Conservation (phyloP, 2,113 vertebrate genomes). For the Melierax canorus region DNA sequence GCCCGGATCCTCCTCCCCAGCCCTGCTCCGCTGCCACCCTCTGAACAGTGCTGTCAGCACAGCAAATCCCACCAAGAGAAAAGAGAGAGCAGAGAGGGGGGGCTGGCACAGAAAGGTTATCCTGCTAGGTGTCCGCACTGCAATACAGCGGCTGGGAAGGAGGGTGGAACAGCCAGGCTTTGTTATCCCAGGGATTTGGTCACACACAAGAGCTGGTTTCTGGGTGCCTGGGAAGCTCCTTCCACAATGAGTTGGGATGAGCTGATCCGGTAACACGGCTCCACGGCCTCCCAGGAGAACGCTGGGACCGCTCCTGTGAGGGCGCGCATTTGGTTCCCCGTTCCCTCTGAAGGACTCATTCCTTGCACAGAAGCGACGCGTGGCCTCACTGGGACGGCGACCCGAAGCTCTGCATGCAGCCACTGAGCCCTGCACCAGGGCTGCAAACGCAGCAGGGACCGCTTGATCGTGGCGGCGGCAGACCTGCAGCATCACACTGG, state of each 20-base stretch:
- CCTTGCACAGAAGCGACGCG: rapidly evolving
- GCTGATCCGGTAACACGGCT: neutral
- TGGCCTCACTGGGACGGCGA: neutral
- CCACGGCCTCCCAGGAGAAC: neutral
- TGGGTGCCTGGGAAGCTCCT: constrained; percentile 41
- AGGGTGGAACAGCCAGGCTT: constrained; percentile 37
- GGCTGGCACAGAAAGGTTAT: neutral
- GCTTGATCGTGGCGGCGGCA: rapidly evolving
- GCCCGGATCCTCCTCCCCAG: constrained; percentile 62
- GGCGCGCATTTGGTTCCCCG: rapidly evolving
- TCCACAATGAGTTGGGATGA: constrained; percentile 14
- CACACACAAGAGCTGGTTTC: constrained; percentile 16
- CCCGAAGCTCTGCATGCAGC: neutral
- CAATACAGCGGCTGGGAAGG: neutral
- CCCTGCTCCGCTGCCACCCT: constrained; percentile 49
- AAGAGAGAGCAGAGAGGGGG: neutral
- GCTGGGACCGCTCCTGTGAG: neutral
- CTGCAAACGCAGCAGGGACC: neutral
- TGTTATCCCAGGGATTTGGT: constrained; percentile 36
- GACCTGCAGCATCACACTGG: rapidly evolving
- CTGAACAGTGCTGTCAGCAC: constrained; percentile 34
- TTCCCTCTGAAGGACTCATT: neutral
- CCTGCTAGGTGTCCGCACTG: constrained; percentile 19
- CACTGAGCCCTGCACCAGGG: neutral
- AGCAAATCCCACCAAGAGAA: constrained; percentile 49